Evolutionary conservation across 2,888 invertebrate species (phyloP), one percentile per base, ranked within the genome.

Genomic region (Coenonympha arcania): DNA sequence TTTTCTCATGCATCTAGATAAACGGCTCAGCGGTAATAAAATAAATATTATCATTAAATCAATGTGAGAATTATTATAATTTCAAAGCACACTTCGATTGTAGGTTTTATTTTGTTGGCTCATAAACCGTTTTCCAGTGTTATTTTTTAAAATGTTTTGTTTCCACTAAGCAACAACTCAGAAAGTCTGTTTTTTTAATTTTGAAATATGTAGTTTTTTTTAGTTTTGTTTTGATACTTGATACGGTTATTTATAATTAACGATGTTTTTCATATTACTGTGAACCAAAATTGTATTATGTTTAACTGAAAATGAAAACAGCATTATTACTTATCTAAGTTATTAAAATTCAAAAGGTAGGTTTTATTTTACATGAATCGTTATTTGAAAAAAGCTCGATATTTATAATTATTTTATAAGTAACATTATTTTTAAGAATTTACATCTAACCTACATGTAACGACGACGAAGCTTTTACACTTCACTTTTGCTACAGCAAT

Each of bases 111-210:
- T 18, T 43, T 9, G 22, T 31, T 13, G 22, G 8, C 8, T 15
- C 48, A 46, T 34, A 49, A 42, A 16, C 22, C 18, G 28, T 39
- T 26, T 52, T 46, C 18, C 8, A 19, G 26, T 45, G 15, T 39
- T 11, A 11, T 31, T 41, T 41, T 33, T 22, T 37, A 34, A 33
- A 31, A 26, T 30, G 16, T 20, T 41, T 44, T 26, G 41, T 19
- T 30, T 33, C 22, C 4, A 16, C 52, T 19, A 46, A 49, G 55
- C 49, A 55, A 55, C 55, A 52, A 15, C 20, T 22, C 45, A 48
- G 49, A 45, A 49, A 16, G 42, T 28, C 42, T 34, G 42, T 36
- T 19, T 19, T 37, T 11, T 16, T 24, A n/a, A n/a, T 22, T 15
- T 5, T 20, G n/a, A 19, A 15, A 16, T 16, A 4, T 31, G 16